Evolutionary conservation across 2,797 vertebrate species (phyloP).

Genomic region (Enteromius fasciolatus): DNA sequence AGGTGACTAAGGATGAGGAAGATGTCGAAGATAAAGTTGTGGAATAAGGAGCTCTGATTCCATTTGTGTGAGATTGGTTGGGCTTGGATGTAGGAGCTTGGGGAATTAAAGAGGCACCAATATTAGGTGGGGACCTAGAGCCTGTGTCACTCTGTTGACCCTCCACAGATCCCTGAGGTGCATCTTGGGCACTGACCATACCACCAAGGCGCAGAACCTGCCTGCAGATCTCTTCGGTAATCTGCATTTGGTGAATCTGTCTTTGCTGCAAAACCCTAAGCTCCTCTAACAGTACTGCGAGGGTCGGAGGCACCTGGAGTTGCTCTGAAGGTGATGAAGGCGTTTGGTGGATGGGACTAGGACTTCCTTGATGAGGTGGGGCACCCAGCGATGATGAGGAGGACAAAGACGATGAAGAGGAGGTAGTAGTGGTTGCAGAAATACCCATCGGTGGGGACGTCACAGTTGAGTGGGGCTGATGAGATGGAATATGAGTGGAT

Average conservation of each 20-base stretch:
- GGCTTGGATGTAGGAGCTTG: conserved; percentile 71
- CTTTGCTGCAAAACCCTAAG: conserved; percentile 89
- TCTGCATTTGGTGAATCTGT: conserved; percentile 95
- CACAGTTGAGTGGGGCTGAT: conserved; percentile 74
- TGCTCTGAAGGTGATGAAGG: conserved; percentile 70
- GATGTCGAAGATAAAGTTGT: conserved; percentile 68
- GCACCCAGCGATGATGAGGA: conserved; percentile 70
- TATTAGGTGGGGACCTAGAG: conserved; percentile 74
- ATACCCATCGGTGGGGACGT: conserved; percentile 79
- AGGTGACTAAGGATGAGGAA: conserved; percentile 69
- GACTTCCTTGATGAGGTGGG: conserved; percentile 75
- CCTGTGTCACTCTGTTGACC: conserved; percentile 69
- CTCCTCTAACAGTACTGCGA: conserved; percentile 90
- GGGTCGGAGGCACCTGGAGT: conserved; percentile 74
- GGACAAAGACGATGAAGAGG: conserved; percentile 71
- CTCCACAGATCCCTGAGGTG: conserved; percentile 62
- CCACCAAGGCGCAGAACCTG: conserved; percentile 88
- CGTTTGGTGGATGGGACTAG: conserved; percentile 79
- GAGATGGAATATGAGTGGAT: conserved; percentile 61
- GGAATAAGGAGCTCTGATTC: conserved; percentile 63
- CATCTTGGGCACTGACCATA: conserved; percentile 73
- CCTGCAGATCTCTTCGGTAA: conserved; percentile 91
- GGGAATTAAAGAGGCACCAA: conserved; percentile 72
- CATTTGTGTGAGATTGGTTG: conserved; percentile 64
- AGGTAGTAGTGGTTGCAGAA: conserved; percentile 78